Base-by-base conservation (phyloP, 2,113 vertebrate genomes). In the Carollia perspicillata region DNA sequence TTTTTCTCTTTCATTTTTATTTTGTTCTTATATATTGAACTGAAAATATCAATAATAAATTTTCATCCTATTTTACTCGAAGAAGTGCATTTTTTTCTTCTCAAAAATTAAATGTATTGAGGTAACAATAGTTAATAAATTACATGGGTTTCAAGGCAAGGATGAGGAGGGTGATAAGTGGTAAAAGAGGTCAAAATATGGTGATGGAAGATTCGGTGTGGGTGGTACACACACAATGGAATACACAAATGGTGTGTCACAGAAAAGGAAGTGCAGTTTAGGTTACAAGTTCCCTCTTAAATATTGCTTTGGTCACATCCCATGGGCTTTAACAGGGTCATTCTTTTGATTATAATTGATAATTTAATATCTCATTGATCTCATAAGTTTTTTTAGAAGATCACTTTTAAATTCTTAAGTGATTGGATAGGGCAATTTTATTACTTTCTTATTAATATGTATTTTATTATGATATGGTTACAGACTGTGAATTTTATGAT, bases 11-110 rank as follows among this genome's bases (percentile, higher is more conserved):
- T 71, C 66, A 12, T 20, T 89, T 81, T 65, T 83, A 12, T 83
- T 63, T 89, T 85, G 33, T 77, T 77, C 42, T 95, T 47, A 66
- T 44, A 60, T 95, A 51, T 53, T 86, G 26, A 96, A 72, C 53
- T 97, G 74, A 85, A 96, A 92, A 42, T 66, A 2, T 89, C 35
- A 8, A 6, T 72, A 10, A 91, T 35, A 91, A 51, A 84, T 68
- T 84, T 60, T 58, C 20, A 72, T 30, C 85, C 22, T 71, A 42
- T 86, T 94, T 89, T 93, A 75, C 68, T 88, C 12, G 0, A 75
- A 17, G n/a, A 49, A 77, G 49, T 49, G 9, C 17, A 51, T 51
- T 77, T 49, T 30, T 77, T 77, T 75, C 72, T 20, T 75, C 5
- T 20, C 20, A 22, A 77, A 69, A 37, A 77, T n/a, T n/a, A 77